Evolutionary conservation across 64 coral and sea anemone species (phyloP).

Genomic region (Pocillopora verrucosa): DNA sequence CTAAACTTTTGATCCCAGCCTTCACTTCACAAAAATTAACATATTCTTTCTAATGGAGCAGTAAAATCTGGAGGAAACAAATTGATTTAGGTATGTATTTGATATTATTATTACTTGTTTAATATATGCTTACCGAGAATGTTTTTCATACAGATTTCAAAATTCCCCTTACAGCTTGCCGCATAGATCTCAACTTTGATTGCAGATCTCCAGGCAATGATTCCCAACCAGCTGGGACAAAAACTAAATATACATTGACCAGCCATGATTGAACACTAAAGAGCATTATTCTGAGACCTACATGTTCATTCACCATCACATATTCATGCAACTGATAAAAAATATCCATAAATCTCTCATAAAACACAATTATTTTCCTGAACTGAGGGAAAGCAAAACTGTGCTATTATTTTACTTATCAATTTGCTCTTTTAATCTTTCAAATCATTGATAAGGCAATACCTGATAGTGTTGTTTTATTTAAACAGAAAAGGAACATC

Average conservation of each 20-base stretch:
- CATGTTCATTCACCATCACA: neutral
- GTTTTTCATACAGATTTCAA: neutral
- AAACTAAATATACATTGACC: neutral
- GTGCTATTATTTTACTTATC: neutral
- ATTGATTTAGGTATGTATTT: too few relatives aligned
- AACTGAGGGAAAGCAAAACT: neutral
- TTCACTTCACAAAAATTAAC: too few relatives aligned
- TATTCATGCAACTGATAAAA: neutral
- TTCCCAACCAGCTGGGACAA: constrained; percentile 10
- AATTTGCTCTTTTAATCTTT: neutral
- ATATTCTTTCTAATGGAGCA: too few relatives aligned
- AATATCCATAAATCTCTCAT: neutral
- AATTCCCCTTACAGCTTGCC: neutral
- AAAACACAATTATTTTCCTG: neutral
- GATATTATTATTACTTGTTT: too few relatives aligned
- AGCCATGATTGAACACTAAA: neutral
- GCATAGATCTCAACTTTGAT: constrained; percentile 29
- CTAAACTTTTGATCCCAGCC: too few relatives aligned
- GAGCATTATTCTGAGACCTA: neutral
- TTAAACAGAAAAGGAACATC: constrained; percentile 23
- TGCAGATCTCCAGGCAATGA: neutral
- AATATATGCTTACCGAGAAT: constrained; percentile 12
- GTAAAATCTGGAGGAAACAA: too few relatives aligned
- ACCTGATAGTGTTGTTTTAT: constrained; percentile 10
- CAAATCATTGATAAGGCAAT: neutral